These are phyloP conservation scores for Philotrypesis tridentata DNA, from an alignment of 1,140 invertebrate species.

Conservation along the genomic window DNA sequence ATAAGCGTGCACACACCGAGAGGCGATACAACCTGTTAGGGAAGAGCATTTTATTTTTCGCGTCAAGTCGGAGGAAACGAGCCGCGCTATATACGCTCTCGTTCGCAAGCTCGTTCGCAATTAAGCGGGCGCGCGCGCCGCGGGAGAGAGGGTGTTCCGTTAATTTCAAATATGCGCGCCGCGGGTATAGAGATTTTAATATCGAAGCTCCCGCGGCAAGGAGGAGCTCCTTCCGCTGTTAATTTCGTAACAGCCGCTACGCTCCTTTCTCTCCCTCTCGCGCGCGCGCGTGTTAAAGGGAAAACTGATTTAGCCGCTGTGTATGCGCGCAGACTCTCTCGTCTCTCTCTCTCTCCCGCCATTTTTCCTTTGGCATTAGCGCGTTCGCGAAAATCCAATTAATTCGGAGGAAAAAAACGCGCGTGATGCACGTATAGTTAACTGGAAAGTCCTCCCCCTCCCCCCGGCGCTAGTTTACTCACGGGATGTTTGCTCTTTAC, in stretches of 20 bases:
- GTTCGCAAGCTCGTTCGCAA: background rate
- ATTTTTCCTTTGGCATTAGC: background rate
- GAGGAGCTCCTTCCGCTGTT: too few relatives aligned
- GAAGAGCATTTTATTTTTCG: background rate
- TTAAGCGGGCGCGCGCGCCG: too few relatives aligned
- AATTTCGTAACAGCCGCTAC: too few relatives aligned
- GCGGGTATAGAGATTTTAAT: background rate
- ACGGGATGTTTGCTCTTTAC: background rate
- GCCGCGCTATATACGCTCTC: background rate
- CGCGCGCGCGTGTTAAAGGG: too few relatives aligned
- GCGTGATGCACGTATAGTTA: too few relatives aligned
- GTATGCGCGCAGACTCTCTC: background rate
- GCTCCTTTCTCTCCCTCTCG: too few relatives aligned
- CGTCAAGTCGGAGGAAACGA: background rate
- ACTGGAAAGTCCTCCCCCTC: too few relatives aligned
- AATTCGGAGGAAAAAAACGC: background rate
- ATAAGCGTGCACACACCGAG: too few relatives aligned
- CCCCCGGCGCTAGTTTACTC: background rate
- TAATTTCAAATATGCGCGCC: background rate
- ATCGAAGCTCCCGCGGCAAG: background rate
- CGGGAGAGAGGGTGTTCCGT: too few relatives aligned
- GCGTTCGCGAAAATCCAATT: background rate
- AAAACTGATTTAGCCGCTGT: too few relatives aligned
- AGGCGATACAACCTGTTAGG: too few relatives aligned
- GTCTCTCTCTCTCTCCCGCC: background rate